A percentile compares a stretch with the other conserved stretches of the same genome.
Conservation (phyloP, 1,140 invertebrate genomes). For the Diorhabda carinulata region DNA sequence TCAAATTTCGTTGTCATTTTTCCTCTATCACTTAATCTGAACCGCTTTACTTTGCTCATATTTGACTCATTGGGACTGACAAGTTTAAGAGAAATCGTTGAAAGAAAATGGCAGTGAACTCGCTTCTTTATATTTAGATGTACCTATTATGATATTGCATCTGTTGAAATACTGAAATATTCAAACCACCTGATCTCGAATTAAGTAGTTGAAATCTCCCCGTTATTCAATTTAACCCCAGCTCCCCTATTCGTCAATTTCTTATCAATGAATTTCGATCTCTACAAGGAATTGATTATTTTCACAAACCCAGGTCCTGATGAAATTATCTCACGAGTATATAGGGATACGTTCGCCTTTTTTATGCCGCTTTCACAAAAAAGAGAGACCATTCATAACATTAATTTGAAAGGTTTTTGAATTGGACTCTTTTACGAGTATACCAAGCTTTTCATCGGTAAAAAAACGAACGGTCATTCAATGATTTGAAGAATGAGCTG, state of each 20-base stretch:
- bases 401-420: slow-evolving; percentile 14
- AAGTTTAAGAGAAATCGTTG: no score
- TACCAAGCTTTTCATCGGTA: background rate
- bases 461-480: background rate
- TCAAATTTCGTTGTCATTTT: no score
- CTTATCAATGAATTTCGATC: slow-evolving; percentile 29
- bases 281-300: slow-evolving; percentile 23
- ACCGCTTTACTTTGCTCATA: no score
- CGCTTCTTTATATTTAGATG: no score
- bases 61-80: no score
- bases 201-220: slow-evolving; percentile 23
- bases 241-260: slow-evolving; percentile 27
- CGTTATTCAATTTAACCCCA: slow-evolving; percentile 22
- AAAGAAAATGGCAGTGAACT: no score
- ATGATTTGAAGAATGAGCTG: background rate
- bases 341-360: slow-evolving; percentile 11
- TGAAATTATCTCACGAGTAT: slow-evolving; percentile 19
- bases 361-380: slow-evolving; percentile 8
- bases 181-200: background rate
- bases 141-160: no score
- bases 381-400: slow-evolving; percentile 12
- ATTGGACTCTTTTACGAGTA: slow-evolving; percentile 4
- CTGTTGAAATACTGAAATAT: background rate
- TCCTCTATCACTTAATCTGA: no score
- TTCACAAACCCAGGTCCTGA: slow-evolving; percentile 8